A percentile compares a stretch with the other conserved stretches of the same genome.
Conservation (phyloP, 2,888 invertebrate species). For the Euphydryas editha region DNA sequence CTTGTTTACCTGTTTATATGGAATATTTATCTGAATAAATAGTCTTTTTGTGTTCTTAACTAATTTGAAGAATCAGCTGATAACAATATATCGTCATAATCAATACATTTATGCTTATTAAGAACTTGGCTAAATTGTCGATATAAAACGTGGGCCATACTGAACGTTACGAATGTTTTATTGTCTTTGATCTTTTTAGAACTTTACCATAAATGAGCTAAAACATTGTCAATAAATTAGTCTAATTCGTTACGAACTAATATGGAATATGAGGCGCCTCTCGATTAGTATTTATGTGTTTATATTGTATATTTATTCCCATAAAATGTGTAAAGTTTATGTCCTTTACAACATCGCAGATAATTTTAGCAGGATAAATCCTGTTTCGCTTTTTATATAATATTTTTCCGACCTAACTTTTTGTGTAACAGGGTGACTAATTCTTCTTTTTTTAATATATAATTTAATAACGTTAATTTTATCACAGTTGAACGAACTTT, state of each 20-base stretch:
- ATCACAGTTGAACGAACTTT: neutral
- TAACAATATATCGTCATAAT: too few species aligned
- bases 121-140: too few species aligned
- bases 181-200: neutral
- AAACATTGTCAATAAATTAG: neutral
- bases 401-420: neutral
- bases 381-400: too few species aligned
- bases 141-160: too few species aligned
- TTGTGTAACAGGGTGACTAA: neutral
- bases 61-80: too few species aligned
- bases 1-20: neutral
- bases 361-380: neutral
- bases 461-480: neutral
- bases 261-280: neutral
- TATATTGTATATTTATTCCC: neutral
- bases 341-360: neutral
- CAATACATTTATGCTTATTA: too few species aligned
- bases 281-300: neutral
- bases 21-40: too few species aligned
- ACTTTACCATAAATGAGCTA: neutral
- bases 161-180: neutral
- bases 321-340: neutral
- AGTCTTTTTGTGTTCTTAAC: too few species aligned
- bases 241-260: conserved; percentile 16
- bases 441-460: neutral